Conservation (phyloP, 2,113 vertebrate species). For the Polypterus bichir region DNA sequence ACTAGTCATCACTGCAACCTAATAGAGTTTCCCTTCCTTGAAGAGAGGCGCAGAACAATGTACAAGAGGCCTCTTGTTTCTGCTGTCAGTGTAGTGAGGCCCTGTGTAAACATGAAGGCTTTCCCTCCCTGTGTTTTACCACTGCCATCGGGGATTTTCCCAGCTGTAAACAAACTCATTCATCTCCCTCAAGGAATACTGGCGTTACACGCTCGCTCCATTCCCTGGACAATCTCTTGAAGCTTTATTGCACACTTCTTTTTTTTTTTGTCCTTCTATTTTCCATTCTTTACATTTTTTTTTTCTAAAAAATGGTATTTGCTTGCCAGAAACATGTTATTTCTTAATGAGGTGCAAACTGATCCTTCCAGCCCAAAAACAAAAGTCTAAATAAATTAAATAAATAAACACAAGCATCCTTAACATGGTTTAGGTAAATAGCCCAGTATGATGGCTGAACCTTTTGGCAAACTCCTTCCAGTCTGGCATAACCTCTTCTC, state of each 20-base stretch:
- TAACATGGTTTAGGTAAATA: too few species aligned
- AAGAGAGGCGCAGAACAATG: neutral
- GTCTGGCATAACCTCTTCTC: too few species aligned
- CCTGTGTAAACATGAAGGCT: slow-evolving; percentile 3
- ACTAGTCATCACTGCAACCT: neutral
- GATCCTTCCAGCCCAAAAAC: neutral
- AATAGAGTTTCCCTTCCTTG: neutral
- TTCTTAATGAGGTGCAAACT: slow-evolving; percentile 1
- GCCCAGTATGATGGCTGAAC: too few species aligned
- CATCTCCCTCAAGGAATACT: slow-evolving; percentile 1
- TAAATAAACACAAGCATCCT: too few species aligned
- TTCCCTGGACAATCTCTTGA: neutral
- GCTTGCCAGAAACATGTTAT: slow-evolving; percentile 2
- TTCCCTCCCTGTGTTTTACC: slow-evolving; percentile 5
- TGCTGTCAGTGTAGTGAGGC: neutral
- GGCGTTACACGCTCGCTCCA: neutral
- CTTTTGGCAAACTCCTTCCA: too few species aligned
- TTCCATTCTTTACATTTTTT: neutral
- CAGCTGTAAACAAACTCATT: slow-evolving; percentile 8
- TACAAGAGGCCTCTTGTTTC: neutral
- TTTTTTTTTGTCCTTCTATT: neutral
- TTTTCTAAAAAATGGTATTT: neutral
- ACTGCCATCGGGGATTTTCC: slow-evolving; percentile 2
- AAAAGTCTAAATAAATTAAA: too few species aligned
- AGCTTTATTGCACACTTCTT: neutral